These are phyloP conservation scores for Agrochola circellaris DNA, from an alignment of 2,888 invertebrate genomes.

Conservation along the genomic window DNA sequence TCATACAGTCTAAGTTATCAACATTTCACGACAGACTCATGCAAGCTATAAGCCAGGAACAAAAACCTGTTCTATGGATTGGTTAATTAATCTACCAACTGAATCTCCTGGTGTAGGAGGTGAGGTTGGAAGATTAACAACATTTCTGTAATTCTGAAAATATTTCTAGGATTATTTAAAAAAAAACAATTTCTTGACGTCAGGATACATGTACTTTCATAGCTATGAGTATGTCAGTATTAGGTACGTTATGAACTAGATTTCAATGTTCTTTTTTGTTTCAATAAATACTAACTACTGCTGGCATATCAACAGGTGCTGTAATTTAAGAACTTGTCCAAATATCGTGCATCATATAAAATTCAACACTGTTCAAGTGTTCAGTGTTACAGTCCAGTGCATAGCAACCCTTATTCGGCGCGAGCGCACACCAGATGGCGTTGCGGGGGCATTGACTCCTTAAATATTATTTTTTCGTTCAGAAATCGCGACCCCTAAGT, in stretches of 20 bases:
- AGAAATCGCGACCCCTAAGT: slow-evolving; percentile 86
- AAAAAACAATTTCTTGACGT: not conserved
- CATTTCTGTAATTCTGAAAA: not conserved
- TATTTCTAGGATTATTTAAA: not conserved
- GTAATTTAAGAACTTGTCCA: slow-evolving; percentile 42
- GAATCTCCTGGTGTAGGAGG: not conserved
- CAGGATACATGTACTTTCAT: not conserved
- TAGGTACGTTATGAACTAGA: not conserved
- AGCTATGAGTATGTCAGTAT: not conserved
- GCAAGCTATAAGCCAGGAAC: not conserved
- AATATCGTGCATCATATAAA: slow-evolving; percentile 42
- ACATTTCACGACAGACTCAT: not conserved
- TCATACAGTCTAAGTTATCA: not conserved
- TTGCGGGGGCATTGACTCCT: slow-evolving; percentile 86
- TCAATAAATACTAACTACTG: not conserved
- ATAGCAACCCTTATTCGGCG: slow-evolving; percentile 66
- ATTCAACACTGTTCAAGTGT: slow-evolving; percentile 32
- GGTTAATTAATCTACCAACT: not conserved
- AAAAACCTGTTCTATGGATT: not conserved
- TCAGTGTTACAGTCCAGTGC: slow-evolving; percentile 56
- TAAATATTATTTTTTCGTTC: slow-evolving; percentile 78
- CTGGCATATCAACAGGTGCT: not conserved
- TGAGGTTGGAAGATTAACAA: too few relatives aligned
- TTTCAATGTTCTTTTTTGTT: not conserved
- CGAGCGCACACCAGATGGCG: slow-evolving; percentile 86